Percentiles rank a stretch among this genome's conserved stretches.
These are phyloP conservation scores for Diachrysia chrysitis DNA, from an alignment of 2,888 invertebrate species.

Conservation along the genomic window DNA sequence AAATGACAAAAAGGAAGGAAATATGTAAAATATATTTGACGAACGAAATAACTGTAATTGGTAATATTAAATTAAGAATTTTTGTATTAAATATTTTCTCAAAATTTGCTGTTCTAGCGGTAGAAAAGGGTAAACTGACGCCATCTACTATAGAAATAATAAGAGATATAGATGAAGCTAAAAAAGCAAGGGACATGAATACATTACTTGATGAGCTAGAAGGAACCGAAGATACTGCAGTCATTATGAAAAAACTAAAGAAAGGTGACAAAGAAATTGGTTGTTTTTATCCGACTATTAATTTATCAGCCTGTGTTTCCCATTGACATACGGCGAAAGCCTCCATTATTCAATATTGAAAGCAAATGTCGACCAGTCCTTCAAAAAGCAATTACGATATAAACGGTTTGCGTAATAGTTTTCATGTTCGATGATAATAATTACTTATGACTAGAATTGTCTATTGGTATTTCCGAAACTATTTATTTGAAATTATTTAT, in stretches of 20 bases:
- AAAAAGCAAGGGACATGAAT: constrained; percentile 41
- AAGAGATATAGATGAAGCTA: constrained; percentile 39
- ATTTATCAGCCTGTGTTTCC: too few relatives aligned
- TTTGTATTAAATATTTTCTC: background rate
- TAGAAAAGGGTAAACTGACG: constrained; percentile 24
- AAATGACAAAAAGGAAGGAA: too few relatives aligned
- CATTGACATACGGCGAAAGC: too few relatives aligned
- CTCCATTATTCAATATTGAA: background rate
- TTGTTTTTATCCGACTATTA: too few relatives aligned
- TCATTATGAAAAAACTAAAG: constrained; percentile 22
- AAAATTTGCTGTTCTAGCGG: constrained; percentile 21
- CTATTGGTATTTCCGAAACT: too few relatives aligned
- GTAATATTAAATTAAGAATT: too few relatives aligned
- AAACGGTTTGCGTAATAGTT: too few relatives aligned
- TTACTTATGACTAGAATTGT: too few relatives aligned
- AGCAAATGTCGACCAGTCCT: background rate
- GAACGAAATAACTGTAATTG: too few relatives aligned
- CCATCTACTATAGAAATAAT: constrained; percentile 33
- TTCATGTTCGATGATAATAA: too few relatives aligned
- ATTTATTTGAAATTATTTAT: too few relatives aligned
- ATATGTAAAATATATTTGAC: too few relatives aligned
- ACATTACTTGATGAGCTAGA: constrained; percentile 14
- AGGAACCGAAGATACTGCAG: constrained; percentile 14
- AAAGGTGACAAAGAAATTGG: constrained; percentile 20
- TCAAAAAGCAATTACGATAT: background rate